These are phyloP conservation scores for Drosophila prosaltans DNA, from an alignment of 1,140 invertebrate species.

Conservation along the genomic window DNA sequence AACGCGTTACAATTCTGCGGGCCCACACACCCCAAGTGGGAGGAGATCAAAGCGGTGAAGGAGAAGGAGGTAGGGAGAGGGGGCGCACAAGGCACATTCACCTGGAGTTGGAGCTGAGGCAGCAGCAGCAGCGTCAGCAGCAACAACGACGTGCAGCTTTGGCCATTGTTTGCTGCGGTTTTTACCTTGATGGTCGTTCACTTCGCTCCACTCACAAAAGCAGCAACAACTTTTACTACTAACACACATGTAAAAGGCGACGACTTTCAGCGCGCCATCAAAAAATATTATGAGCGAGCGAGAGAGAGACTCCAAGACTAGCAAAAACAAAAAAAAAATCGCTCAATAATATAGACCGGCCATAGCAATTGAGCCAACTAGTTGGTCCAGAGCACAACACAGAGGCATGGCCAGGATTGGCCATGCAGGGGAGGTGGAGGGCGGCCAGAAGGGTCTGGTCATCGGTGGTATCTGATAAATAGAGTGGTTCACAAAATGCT, in stretches of 20 bases:
- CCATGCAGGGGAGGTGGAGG: not conserved
- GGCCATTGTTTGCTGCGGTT: conserved; percentile 74
- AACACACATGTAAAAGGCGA: conserved; percentile 66
- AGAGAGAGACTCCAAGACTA: conserved; percentile 35
- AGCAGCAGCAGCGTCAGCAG: conserved; percentile 4
- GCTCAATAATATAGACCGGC: conserved; percentile 81
- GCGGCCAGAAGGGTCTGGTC: not conserved
- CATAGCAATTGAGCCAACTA: conserved; percentile 81
- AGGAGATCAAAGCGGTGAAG: conserved; percentile 27
- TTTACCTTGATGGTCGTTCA: conserved; percentile 81
- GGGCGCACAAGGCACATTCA: conserved; percentile 63
- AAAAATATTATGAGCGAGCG: conserved; percentile 75
- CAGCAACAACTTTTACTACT: conserved; percentile 81
- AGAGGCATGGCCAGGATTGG: conserved; percentile 23
- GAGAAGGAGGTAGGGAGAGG: conserved; percentile 13
- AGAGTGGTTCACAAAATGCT: conserved; percentile 82
- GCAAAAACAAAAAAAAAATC: conserved; percentile 65
- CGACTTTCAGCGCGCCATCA: conserved; percentile 79
- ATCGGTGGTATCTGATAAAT: conserved; percentile 71
- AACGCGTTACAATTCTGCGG: conserved; percentile 80
- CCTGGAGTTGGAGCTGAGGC: conserved; percentile 57
- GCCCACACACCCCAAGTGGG: conserved; percentile 64
- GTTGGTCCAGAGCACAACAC: conserved; percentile 50
- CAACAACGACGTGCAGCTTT: conserved; percentile 59
- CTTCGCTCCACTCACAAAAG: conserved; percentile 46